Percentiles rank a stretch among this genome's conserved stretches.
These are phyloP conservation scores for Vanessa cardui DNA, from an alignment of 2,888 invertebrate genomes.

Conservation along the genomic window DNA sequence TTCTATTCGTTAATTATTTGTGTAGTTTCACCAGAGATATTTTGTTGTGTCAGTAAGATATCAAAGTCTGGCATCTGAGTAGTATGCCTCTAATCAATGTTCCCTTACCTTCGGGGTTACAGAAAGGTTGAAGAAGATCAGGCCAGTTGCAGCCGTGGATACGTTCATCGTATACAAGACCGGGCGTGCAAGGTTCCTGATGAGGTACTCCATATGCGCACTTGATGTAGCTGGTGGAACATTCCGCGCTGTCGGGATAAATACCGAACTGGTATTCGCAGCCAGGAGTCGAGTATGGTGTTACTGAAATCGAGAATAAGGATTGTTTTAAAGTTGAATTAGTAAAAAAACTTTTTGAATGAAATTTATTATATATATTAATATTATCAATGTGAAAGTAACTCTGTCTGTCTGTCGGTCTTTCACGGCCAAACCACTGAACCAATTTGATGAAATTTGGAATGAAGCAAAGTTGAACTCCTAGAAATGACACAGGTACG, in stretches of 20 bases:
- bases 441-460: no score
- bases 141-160: conserved; percentile 97
- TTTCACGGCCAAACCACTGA: no score
- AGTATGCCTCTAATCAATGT: no score
- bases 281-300: conserved; percentile 90
- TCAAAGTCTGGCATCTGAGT: background rate
- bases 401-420: no score
- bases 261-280: conserved; percentile 95
- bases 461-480: no score
- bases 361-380: no score
- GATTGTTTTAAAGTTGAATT: background rate
- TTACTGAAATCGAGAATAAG: conserved; percentile 80
- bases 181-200: conserved; percentile 92
- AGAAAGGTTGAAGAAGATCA: conserved; percentile 92
- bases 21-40: no score
- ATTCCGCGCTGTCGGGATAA: conserved; percentile 90
- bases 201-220: conserved; percentile 92
- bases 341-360: no score
- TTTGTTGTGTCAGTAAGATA: background rate
- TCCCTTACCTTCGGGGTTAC: conserved; percentile 92
- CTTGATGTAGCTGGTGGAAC: conserved; percentile 93
- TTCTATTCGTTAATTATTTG: no score
- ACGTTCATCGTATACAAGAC: conserved; percentile 93
- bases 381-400: no score
- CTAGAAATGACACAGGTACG: no score